A percentile compares a stretch with the other conserved stretches of the same genome.
These are phyloP conservation scores for Drosophila eugracilis DNA, from an alignment of 1,140 invertebrate genomes.

Conservation along the genomic window DNA sequence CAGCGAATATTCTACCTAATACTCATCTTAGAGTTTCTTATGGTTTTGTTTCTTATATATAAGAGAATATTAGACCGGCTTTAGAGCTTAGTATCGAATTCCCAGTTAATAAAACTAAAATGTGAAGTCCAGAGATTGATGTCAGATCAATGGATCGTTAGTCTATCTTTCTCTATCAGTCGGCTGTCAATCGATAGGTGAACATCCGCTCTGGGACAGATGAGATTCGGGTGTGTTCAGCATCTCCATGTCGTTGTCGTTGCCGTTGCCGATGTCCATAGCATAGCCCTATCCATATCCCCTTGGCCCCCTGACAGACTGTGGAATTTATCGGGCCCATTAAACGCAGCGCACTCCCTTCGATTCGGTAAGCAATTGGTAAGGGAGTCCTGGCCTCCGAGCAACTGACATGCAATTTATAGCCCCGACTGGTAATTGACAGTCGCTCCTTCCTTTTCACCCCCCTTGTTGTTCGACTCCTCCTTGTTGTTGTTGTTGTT, in stretches of 20 bases:
- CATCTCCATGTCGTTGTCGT: not conserved
- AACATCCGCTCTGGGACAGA: not conserved
- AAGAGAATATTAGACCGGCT: too few species aligned
- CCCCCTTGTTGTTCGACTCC: not conserved
- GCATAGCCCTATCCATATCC: not conserved
- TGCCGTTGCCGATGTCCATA: too few species aligned
- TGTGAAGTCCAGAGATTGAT: slow-evolving; percentile 3
- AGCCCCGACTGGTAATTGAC: slow-evolving; percentile 72
- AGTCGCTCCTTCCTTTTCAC: slow-evolving; percentile 18
- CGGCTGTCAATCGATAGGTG: slow-evolving; percentile 4
- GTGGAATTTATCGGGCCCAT: slow-evolving; percentile 74
- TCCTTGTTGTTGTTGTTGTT: not conserved
- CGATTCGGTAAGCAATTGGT: slow-evolving; percentile 32
- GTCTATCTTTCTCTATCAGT: not conserved
- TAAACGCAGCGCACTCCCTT: slow-evolving; percentile 67
- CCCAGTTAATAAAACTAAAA: slow-evolving; percentile 2
- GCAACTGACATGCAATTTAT: slow-evolving; percentile 76
- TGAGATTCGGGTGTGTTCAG: not conserved
- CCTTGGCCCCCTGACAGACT: slow-evolving; percentile 45
- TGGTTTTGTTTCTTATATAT: too few species aligned
- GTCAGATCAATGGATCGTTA: slow-evolving; percentile 11
- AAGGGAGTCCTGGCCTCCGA: slow-evolving; percentile 6
- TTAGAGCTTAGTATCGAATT: too few species aligned
- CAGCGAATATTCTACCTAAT: too few species aligned
- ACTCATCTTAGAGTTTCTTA: too few species aligned